Evolutionary conservation across 2,113 vertebrate species (phyloP), one percentile per base, ranked within the genome.

Genomic region (Pipa parva): DNA sequence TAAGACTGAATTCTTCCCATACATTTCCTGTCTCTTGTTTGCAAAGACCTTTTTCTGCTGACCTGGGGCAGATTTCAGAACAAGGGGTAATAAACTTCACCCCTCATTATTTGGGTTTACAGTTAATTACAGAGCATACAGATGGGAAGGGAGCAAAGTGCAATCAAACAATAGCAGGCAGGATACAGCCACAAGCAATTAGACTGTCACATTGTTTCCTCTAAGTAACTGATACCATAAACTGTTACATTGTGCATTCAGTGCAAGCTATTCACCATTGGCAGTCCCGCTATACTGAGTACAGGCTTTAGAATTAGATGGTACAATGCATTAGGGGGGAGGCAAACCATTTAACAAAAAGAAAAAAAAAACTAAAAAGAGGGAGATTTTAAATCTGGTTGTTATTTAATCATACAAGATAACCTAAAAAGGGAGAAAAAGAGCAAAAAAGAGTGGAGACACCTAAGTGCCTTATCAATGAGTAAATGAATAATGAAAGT

Each of bases 151-250:
- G 57, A 69, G 39, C 48, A 61, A 36, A 60, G 25, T 59, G 48
- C 17, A 54, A 17, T 20, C 24, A 59, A 29, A 69, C 66, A 69
- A 69, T 69, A 58, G 66, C 18, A 33, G 33, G 36, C 66, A 69
- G 66, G 66, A 69, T 69, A 46, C 66, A 69, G 50, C 58, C 58
- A 60, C 50, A 46, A 37, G 57, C 50, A 58, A 69, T 69, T 61
- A 69, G 59, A 69, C 51, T 69, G 66, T 54, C 66, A 69, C 66
- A 69, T 61, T 52, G 66, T 54, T 69, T 69, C 66, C 57, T 69
- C 48, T 27, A 26, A 17, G 66, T 61, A 48, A 69, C 17, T 45
- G 48, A 46, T 65, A 57, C 31, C 20, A 56, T 56, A 37, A 45
- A 57, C 60, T 59, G 29, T 58, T 20, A 68, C 42, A 50, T 24